A percentile compares a stretch with the other conserved stretches of the same genome.
Evolutionary conservation across 2,888 invertebrate species (phyloP).

Genomic region (Macrophya annulata): DNA sequence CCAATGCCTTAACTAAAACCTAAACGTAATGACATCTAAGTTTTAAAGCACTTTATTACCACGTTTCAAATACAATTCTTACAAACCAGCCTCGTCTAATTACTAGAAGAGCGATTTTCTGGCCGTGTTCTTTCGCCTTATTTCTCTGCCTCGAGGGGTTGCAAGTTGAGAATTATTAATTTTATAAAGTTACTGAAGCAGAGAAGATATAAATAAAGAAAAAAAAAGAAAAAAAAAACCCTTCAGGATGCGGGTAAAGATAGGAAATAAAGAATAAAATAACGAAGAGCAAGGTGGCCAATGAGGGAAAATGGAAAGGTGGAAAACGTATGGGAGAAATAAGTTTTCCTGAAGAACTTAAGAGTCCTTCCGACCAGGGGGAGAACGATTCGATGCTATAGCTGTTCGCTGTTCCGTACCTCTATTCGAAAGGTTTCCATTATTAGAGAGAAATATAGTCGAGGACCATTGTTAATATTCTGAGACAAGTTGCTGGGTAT

Average conservation of each 20-base stretch:
- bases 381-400: conserved; percentile 38
- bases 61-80: not conserved
- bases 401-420: conserved; percentile 36
- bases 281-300: conserved; percentile 11
- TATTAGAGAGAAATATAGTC: conserved; percentile 34
- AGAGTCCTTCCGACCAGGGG: conserved; percentile 35
- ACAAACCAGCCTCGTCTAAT: not conserved
- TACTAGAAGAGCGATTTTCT: not conserved
- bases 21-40: not conserved
- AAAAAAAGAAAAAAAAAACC: not conserved
- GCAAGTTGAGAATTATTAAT: conserved; percentile 28
- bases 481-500: conserved; percentile 23
- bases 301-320: conserved; percentile 15
- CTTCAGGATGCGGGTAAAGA: not conserved
- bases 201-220: not conserved
- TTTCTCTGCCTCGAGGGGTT: not conserved
- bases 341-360: conserved; percentile 44
- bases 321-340: conserved; percentile 43
- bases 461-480: conserved; percentile 38
- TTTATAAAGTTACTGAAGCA: not conserved
- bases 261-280: not conserved
- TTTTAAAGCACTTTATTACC: not conserved
- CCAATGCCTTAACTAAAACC: not conserved
- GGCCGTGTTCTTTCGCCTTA: not conserved
- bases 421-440: conserved; percentile 38